Evolutionary conservation across 2,113 vertebrate genomes (phyloP), one percentile per base, ranked within the genome.

Genomic region (Calidris pygmaea): DNA sequence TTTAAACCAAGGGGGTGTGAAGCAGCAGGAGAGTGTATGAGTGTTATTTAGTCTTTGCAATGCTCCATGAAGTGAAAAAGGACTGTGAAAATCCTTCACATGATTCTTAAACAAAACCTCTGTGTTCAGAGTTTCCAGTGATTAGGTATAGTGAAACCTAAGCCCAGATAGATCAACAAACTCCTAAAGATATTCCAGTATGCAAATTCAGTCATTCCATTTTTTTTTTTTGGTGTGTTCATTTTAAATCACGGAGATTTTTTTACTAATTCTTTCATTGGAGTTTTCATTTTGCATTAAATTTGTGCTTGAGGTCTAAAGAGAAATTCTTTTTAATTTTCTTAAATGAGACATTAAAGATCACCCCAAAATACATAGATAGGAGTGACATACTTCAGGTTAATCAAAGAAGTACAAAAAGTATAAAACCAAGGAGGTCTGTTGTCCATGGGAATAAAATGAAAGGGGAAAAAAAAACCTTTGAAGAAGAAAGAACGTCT

Each of bases 401-500:
- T 73, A 76, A 59, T 58, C 1, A 10, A 48, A n/a, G 62, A 41
- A 13, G 6, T 7, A 5, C 14, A 66, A 66, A 43, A 76, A 58
- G 14, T 77, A 16, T 6, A 71, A 62, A 53, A 9, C 39, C 1
- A 1, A 60, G 39, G 15, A 23, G 68, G 18, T 3, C 34, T 76
- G 0, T 56, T 72, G 65, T 23, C 29, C n/a, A 24, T 68, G 37
- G 32, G 9, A 52, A 35, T 65, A 30, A 22, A 52, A 34, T 50
- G 23, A 56, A 16, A 9, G 10, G 22, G 23, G 4, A 18, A 3
- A 12, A 37, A 39, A 56, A 2, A 1, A 3, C 18, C 5, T 66
- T 27, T 35, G 53, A 80, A 58, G 29, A 4, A 53, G 4, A 68
- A 76, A 22, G 22, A 62, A 79, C 7, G 16, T 60, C 50, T 60